Evolutionary conservation across 2,797 vertebrate genomes (phyloP).

Genomic region (Eremophila alpestris): DNA sequence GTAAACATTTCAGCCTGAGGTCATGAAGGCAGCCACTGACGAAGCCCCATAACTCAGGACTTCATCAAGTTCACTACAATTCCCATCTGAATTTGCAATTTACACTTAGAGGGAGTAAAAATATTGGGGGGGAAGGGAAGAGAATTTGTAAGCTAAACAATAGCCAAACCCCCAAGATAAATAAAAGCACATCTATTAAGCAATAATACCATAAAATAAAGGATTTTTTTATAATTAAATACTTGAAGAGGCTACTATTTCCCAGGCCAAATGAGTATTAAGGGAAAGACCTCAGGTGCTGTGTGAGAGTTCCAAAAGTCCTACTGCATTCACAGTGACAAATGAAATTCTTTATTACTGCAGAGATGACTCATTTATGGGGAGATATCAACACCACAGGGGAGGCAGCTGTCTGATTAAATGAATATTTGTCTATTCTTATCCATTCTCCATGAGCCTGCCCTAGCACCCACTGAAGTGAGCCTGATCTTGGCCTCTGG

Average conservation of each 20-base stretch:
- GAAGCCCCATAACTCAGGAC: not conserved
- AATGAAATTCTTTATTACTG: not conserved
- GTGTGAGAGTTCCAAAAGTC: not conserved
- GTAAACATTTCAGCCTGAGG: not conserved
- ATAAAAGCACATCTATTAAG: not conserved
- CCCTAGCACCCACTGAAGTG: not conserved
- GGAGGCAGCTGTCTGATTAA: constrained; percentile 34
- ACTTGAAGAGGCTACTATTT: not conserved
- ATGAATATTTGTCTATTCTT: constrained; percentile 15
- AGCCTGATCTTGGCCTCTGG: not conserved
- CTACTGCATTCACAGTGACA: not conserved
- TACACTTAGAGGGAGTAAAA: not conserved
- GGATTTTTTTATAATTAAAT: not conserved
- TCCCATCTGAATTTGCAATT: not conserved
- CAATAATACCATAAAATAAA: not conserved
- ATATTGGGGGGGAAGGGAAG: rapidly evolving
- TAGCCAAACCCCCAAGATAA: rapidly evolving
- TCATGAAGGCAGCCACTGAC: not conserved
- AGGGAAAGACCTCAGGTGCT: not conserved
- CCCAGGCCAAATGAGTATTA: not conserved
- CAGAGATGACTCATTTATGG: constrained; percentile 39
- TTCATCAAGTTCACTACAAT: not conserved
- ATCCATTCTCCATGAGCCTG: not conserved
- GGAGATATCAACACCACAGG: not conserved
- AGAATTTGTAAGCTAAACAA: not conserved